Evolutionary conservation across 2,888 invertebrate genomes (phyloP).

Genomic region (Aplocera efformata): DNA sequence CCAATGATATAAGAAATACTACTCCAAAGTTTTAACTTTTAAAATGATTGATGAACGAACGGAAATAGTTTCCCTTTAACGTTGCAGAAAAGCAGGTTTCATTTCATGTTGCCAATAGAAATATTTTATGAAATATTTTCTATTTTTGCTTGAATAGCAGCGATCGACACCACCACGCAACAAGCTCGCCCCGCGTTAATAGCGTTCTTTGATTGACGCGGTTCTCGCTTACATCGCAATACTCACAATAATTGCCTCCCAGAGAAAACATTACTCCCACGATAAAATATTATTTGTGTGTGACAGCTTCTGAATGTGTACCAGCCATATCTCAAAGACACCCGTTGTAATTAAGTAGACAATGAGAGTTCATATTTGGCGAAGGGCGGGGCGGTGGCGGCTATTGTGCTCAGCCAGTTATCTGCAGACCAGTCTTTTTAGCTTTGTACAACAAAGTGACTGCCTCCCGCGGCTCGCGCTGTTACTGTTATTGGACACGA

Average conservation of each 20-base stretch:
- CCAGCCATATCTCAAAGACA: conserved; percentile 69
- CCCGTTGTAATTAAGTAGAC: conserved; percentile 76
- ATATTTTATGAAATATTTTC: conserved; percentile 3
- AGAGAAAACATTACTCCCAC: conserved; percentile 51
- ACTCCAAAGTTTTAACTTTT: not conserved
- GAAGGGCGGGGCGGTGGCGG: conserved; percentile 48
- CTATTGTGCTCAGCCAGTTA: conserved; percentile 65
- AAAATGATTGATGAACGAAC: not conserved
- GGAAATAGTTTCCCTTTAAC: not conserved
- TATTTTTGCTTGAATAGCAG: not conserved
- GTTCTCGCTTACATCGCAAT: conserved; percentile 25
- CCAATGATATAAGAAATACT: too few relatives aligned
- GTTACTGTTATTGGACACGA: conserved; percentile 47
- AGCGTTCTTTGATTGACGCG: conserved; percentile 37
- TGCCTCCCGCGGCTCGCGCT: conserved; percentile 37
- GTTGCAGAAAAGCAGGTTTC: not conserved
- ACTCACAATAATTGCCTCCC: conserved; percentile 51
- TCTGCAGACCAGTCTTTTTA: conserved; percentile 71
- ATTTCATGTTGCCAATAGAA: not conserved
- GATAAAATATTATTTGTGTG: conserved; percentile 72
- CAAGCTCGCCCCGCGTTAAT: conserved; percentile 20
- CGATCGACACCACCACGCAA: conserved; percentile 3
- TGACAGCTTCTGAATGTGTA: conserved; percentile 68
- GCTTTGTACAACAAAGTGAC: conserved; percentile 61
- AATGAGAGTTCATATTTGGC: conserved; percentile 73